Conservation (phyloP, 2,113 vertebrate genomes). For the Isichthys henryi region DNA sequence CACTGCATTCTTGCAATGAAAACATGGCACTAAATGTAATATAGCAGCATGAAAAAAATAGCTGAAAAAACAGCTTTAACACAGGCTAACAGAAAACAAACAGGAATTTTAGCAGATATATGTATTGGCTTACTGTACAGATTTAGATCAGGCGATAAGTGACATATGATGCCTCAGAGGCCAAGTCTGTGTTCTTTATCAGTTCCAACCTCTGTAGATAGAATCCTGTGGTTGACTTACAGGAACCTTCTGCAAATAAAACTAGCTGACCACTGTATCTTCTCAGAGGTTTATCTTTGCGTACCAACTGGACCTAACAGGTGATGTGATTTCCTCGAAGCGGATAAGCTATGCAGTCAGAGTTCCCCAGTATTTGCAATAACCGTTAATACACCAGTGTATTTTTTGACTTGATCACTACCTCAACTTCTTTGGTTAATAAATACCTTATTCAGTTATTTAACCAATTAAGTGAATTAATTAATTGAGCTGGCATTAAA, state of each 20-base stretch:
- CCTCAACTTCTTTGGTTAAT: not conserved
- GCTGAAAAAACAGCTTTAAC: not conserved
- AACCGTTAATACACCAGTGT: not conserved
- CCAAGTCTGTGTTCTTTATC: not conserved
- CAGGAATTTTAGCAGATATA: not conserved
- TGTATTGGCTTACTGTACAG: not conserved
- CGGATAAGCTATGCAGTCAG: not conserved
- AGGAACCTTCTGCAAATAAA: not conserved
- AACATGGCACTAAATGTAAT: not conserved
- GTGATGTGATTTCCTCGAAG: not conserved
- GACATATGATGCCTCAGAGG: not conserved
- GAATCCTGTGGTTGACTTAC: not conserved
- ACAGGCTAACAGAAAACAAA: not conserved
- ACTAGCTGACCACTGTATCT: not conserved
- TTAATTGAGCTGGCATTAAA: not conserved
- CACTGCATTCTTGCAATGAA: not conserved
- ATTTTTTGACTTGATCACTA: not conserved
- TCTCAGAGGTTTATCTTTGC: not conserved
- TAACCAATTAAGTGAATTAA: not conserved
- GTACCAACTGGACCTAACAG: not conserved
- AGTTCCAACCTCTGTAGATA: not conserved
- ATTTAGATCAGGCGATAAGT: not conserved
- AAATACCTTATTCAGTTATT: not conserved
- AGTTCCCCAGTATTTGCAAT: not conserved
- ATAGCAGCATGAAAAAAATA: not conserved